These are phyloP conservation scores for Rhinatrema bivittatum DNA, from an alignment of 2,797 vertebrate genomes.

Conservation along the genomic window DNA sequence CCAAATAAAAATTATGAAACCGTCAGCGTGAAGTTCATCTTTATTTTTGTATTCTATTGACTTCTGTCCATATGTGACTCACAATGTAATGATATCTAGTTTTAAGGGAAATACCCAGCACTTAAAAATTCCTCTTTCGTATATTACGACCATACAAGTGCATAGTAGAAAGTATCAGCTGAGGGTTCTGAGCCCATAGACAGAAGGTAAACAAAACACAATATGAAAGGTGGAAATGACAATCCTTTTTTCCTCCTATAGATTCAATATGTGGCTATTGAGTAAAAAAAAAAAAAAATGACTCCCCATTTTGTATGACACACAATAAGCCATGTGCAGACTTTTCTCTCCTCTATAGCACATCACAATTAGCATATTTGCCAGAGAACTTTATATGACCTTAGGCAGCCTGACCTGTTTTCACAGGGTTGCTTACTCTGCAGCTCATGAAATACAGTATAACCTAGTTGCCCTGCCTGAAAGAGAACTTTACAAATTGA, in stretches of 20 bases:
- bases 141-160: neutral
- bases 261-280: constrained; percentile 1
- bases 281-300: constrained; percentile 2
- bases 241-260: neutral
- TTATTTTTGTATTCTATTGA: too few species aligned
- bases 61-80: too few species aligned
- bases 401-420: neutral
- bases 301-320: constrained; percentile 8
- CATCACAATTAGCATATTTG: constrained; percentile 9
- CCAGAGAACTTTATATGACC: constrained; percentile 6
- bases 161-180: too few species aligned
- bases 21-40: too few species aligned
- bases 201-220: constrained; percentile 2
- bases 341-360: constrained; percentile 2
- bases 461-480: too few species aligned
- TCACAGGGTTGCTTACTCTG: fast-evolving
- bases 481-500: constrained; percentile 12
- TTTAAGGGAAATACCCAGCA: too few species aligned
- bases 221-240: neutral
- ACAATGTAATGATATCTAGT: too few species aligned
- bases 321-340: constrained; percentile 1
- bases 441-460: neutral
- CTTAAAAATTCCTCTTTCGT: too few species aligned
- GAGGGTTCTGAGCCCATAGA: too few species aligned
- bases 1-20: too few species aligned